Evolutionary conservation across 1,140 invertebrate genomes (phyloP).

Genomic region (Mizuhopecten yessoensis): DNA sequence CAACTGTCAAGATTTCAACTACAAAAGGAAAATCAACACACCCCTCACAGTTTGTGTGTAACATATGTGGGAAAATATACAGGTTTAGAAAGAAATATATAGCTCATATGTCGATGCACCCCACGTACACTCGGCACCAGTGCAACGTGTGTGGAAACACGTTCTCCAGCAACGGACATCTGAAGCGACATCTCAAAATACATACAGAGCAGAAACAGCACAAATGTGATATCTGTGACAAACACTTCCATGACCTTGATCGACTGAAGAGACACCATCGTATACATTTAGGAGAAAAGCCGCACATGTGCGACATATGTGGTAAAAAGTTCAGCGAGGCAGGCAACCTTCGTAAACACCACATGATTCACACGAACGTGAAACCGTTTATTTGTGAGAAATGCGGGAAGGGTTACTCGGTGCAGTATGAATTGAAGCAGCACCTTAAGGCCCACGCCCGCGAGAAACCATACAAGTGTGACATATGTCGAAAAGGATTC

Average conservation of each 20-base stretch:
- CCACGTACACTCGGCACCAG: neutral
- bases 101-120: neutral
- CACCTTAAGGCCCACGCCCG: neutral
- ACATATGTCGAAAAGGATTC: constrained; percentile 6
- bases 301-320: neutral
- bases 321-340: neutral
- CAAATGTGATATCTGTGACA: constrained; percentile 85
- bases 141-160: constrained; percentile 89
- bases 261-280: constrained; percentile 45
- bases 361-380: neutral
- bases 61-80: neutral
- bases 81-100: neutral
- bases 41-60: neutral
- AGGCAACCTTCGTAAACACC: neutral
- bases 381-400: neutral
- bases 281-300: constrained; percentile 70
- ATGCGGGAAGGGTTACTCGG: neutral
- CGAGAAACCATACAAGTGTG: neutral
- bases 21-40: too few species aligned
- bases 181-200: constrained; percentile 93
- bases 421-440: neutral
- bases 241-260: constrained; percentile 68
- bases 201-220: constrained; percentile 58
- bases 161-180: constrained; percentile 84
- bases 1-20: too few species aligned